Evolutionary conservation across 2,113 vertebrate genomes (phyloP).

Genomic region (Hydrolagus affinis): DNA sequence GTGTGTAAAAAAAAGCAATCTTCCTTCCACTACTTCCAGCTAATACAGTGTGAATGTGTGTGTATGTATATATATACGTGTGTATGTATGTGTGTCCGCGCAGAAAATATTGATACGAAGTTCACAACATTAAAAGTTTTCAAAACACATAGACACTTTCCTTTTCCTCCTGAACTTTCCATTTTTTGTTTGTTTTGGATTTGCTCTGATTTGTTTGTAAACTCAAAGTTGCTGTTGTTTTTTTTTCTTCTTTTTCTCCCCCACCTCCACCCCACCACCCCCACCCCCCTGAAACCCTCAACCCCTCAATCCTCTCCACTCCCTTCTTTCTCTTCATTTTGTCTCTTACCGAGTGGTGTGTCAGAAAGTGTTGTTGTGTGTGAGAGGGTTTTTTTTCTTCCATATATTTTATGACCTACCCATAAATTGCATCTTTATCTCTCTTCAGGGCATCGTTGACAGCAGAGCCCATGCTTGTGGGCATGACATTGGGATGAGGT

Average conservation of each 20-base stretch:
- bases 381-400: conserved; percentile 6
- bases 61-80: too few relatives aligned
- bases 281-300: too few relatives aligned
- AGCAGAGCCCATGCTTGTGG: conserved; percentile 97
- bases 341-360: too few relatives aligned
- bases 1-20: neutral
- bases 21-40: neutral
- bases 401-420: conserved; percentile 60
- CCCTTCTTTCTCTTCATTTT: too few relatives aligned
- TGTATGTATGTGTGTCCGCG: too few relatives aligned
- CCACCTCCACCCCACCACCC: too few relatives aligned
- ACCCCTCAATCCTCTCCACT: too few relatives aligned
- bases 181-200: conserved; percentile 14
- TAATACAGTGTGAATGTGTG: neutral
- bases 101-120: conserved; percentile 13
- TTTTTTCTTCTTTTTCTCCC: neutral
- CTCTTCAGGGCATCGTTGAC: conserved; percentile 98
- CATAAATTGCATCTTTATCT: conserved; percentile 98
- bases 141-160: conserved; percentile 22
- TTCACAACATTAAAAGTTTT: conserved; percentile 11
- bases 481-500: conserved; percentile 97
- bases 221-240: too few relatives aligned
- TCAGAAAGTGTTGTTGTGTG: too few relatives aligned
- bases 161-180: neutral
- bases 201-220: neutral